Percentiles rank a stretch among this genome's conserved stretches.
These are phyloP conservation scores for Salvelinus fontinalis DNA, from an alignment of 2,113 vertebrate species.

Conservation along the genomic window DNA sequence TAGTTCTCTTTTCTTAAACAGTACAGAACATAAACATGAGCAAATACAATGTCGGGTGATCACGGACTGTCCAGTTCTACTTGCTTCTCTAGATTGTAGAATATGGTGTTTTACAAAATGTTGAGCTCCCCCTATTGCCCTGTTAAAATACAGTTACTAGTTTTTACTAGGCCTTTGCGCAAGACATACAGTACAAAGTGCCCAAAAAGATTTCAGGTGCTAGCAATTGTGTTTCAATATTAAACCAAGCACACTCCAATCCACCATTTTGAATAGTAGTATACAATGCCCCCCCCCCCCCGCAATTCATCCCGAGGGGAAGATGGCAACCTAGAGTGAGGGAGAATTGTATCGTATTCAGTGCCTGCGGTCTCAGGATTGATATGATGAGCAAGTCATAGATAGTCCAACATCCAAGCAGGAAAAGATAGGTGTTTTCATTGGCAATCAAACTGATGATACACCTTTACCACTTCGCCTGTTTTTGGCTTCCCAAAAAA, in stretches of 20 bases:
- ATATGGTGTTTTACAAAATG: conserved; percentile 58
- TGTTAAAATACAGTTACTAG: conserved; percentile 54
- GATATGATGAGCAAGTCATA: conserved; percentile 25
- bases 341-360: conserved; percentile 22
- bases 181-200: conserved; percentile 62
- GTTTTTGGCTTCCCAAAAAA: conserved; percentile 26
- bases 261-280: conserved; percentile 43
- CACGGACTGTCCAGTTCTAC: conserved; percentile 52
- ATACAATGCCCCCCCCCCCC: conserved; percentile 37
- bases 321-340: conserved; percentile 19
- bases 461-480: conserved; percentile 13
- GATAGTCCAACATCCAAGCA: conserved; percentile 10
- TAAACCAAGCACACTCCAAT: conserved; percentile 54
- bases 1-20: conserved; percentile 55
- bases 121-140: conserved; percentile 34
- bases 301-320: background rate
- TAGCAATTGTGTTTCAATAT: conserved; percentile 52
- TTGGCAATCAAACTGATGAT: conserved; percentile 11
- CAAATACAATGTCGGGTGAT: conserved; percentile 54
- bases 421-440: conserved; percentile 18
- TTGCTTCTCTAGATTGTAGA: conserved; percentile 53
- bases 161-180: conserved; percentile 49
- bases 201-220: conserved; percentile 54
- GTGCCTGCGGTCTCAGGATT: conserved; percentile 21
- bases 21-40: conserved; percentile 60